These are phyloP conservation scores for Chelonia mydas DNA, from an alignment of 2,797 vertebrate species.

Conservation along the genomic window DNA sequence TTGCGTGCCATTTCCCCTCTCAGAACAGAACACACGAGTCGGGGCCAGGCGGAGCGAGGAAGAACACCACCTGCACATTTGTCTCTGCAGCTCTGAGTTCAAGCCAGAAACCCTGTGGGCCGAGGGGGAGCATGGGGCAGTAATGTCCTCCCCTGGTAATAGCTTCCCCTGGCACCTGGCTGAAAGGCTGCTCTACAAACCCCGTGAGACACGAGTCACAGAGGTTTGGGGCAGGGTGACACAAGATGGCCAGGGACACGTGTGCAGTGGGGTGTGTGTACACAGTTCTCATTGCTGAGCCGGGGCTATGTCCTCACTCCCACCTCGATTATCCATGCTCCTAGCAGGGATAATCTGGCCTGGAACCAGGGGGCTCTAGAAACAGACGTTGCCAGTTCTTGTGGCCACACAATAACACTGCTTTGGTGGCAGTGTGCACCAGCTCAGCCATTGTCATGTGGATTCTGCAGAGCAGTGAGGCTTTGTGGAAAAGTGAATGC, in stretches of 20 bases:
- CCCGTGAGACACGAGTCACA: neutral
- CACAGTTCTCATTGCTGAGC: no score
- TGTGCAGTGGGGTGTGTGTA: neutral
- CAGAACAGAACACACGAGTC: fast-evolving
- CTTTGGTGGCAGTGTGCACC: neutral
- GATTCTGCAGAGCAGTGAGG: neutral
- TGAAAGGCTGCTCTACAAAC: neutral
- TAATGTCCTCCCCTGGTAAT: neutral
- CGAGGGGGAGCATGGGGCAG: neutral
- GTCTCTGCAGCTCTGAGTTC: neutral
- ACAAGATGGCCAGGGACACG: neutral
- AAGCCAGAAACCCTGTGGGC: neutral
- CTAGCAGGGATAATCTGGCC: neutral
- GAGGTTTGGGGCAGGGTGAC: fast-evolving
- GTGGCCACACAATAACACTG: fast-evolving
- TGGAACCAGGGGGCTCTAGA: neutral
- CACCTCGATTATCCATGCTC: neutral
- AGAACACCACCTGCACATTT: neutral
- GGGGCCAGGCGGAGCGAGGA: neutral
- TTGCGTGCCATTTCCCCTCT: neutral
- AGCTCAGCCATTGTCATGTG: neutral
- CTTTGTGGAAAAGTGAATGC: neutral
- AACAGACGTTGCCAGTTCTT: neutral
- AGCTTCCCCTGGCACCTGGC: neutral
- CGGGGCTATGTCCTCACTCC: neutral